Percentiles rank a stretch among this genome's conserved stretches.
phyloP scores from a whole-genome alignment of 2,888 invertebrate genomes.

The Macaria liturata region DNA sequence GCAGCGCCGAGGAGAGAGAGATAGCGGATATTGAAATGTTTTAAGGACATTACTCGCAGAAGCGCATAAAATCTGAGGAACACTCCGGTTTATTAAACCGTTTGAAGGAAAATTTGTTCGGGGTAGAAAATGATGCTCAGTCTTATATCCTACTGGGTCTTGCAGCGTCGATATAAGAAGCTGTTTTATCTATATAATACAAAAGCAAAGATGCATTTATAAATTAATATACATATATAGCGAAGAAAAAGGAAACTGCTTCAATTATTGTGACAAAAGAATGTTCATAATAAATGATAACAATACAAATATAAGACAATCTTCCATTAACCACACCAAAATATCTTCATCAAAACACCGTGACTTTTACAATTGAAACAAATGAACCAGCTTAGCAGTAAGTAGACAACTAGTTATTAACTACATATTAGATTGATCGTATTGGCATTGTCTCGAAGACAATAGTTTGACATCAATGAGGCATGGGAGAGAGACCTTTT shows the following conservation, averaged over 20 bases:
- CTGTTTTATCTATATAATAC: too few relatives aligned
- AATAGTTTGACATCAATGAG: constrained; percentile 39
- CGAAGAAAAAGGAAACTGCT: too few relatives aligned
- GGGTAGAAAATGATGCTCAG: background rate
- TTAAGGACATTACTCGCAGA: constrained; percentile 26
- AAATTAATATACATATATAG: too few relatives aligned
- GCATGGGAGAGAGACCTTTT: constrained; percentile 43
- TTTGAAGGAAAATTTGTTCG: background rate
- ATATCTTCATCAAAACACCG: constrained; percentile 10
- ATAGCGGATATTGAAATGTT: constrained; percentile 26
- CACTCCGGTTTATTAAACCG: constrained; percentile 8
- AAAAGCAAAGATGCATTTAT: too few relatives aligned
- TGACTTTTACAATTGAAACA: constrained; percentile 30
- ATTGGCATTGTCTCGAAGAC: constrained; percentile 43
- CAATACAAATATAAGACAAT: too few relatives aligned
- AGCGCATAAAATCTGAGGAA: constrained; percentile 15
- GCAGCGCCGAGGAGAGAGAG: constrained; percentile 16
- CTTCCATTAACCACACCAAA: background rate
- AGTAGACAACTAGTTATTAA: constrained; percentile 44
- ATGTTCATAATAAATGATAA: too few relatives aligned
- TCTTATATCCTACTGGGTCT: background rate
- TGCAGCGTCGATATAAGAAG: too few relatives aligned
- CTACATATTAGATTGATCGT: constrained; percentile 47
- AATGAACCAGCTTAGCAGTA: constrained; percentile 40
- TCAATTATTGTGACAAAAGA: too few relatives aligned